These are phyloP conservation scores for Fragum fragum DNA, from an alignment of 2,888 invertebrate genomes.

Conservation along the genomic window DNA sequence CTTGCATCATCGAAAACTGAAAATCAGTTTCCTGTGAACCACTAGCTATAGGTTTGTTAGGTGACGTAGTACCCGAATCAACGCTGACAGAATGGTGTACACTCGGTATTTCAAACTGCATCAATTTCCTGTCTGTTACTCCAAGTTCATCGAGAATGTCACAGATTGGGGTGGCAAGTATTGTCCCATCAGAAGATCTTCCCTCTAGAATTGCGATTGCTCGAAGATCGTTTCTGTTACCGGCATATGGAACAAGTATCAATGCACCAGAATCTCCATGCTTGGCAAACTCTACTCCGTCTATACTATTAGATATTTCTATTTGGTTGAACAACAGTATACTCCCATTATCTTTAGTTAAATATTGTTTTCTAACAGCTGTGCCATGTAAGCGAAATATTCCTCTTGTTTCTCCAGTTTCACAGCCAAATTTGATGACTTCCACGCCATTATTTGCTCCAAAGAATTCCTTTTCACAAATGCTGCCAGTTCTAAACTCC, in stretches of 20 bases:
- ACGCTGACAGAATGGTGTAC: background rate
- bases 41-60: background rate
- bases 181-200: background rate
- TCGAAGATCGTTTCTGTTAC: constrained; percentile 3
- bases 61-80: background rate
- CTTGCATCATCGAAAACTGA: background rate
- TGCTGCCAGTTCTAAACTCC: background rate
- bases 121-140: background rate
- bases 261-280: constrained; percentile 19
- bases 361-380: constrained; percentile 2
- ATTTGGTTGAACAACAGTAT: constrained; percentile 8
- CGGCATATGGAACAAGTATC: background rate
- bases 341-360: background rate
- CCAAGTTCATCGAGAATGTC: background rate
- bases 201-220: constrained; percentile 16
- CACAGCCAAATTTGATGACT: constrained; percentile 15
- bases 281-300: background rate
- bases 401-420: constrained; percentile 9
- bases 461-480: background rate
- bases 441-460: background rate
- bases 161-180: constrained; percentile 14
- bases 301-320: constrained; percentile 1
- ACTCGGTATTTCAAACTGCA: background rate
- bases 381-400: background rate
- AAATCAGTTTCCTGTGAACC: background rate